These are phyloP conservation scores for Panagrolaimus sp. DNA, from an alignment of 1,140 invertebrate species.

Conservation along the genomic window DNA sequence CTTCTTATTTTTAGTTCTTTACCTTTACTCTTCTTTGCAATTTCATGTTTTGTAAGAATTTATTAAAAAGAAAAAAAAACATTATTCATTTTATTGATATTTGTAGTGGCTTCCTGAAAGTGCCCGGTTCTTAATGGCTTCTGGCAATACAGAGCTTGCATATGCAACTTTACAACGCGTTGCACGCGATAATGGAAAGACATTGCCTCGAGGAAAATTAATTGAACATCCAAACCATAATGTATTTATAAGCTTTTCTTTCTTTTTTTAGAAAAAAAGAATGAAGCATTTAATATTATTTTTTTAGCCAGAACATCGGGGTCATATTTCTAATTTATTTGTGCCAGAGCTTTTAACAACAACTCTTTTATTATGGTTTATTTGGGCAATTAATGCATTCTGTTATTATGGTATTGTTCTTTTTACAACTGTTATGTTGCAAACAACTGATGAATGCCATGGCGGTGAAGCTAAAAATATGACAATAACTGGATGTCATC, in stretches of 20 bases:
- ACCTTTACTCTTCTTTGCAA: conserved; percentile 74
- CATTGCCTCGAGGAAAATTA: conserved; percentile 78
- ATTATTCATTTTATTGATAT: conserved; percentile 13
- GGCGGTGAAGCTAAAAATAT: conserved; percentile 60
- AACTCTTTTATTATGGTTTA: conserved; percentile 74
- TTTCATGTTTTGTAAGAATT: conserved; percentile 62
- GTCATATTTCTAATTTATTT: conserved; percentile 48
- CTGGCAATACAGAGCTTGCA: conserved; percentile 78
- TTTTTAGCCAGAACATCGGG: conserved; percentile 50
- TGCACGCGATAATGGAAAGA: conserved; percentile 79
- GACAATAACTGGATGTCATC: conserved; percentile 71
- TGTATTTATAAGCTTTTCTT: conserved; percentile 17
- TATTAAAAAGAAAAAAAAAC: conserved; percentile 61
- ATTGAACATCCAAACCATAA: conserved; percentile 71
- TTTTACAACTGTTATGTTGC: conserved; percentile 88
- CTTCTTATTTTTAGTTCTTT: conserved; percentile 78
- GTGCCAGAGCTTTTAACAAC: conserved; percentile 68
- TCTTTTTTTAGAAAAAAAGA: background rate
- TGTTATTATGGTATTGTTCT: conserved; percentile 91
- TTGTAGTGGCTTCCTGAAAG: conserved; percentile 85
- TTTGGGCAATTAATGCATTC: conserved; percentile 89
- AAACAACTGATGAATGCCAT: conserved; percentile 64
- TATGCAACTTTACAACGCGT: conserved; percentile 75
- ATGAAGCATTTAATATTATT: background rate
- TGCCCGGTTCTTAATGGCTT: conserved; percentile 77